Evolutionary conservation across 2,113 vertebrate genomes (phyloP).

Genomic region (Dunckerocampus dactyliophorus): DNA sequence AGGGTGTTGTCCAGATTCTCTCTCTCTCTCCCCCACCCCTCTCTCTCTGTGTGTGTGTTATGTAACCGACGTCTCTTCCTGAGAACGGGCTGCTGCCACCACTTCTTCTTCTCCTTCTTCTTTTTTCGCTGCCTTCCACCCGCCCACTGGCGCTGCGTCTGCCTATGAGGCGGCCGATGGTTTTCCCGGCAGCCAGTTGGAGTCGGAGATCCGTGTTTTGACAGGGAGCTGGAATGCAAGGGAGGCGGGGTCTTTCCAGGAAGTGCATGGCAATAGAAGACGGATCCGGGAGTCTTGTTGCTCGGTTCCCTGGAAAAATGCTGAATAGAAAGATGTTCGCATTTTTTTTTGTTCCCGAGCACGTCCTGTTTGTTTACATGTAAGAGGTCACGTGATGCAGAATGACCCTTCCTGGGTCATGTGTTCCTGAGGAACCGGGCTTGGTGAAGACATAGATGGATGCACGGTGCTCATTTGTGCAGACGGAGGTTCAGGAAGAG

Average conservation of each 20-base stretch:
- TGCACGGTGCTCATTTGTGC: constrained; percentile 1
- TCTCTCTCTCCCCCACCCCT: background rate
- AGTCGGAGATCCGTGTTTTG: constrained; percentile 49
- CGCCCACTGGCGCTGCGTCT: constrained; percentile 26
- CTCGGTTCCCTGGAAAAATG: constrained; percentile 23
- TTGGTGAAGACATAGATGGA: constrained; percentile 40
- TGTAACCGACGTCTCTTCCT: constrained; percentile 55
- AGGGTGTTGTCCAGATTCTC: constrained; percentile 56
- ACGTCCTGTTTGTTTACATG: background rate
- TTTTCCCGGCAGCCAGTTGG: constrained; percentile 47
- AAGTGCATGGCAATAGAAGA: constrained; percentile 55
- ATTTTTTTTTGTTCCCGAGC: background rate
- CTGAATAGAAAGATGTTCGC: background rate
- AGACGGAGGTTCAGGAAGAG: constrained; percentile 31
- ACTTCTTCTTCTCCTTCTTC: constrained; percentile 9
- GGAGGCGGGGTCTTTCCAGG: constrained; percentile 62
- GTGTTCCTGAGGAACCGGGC: constrained; percentile 37
- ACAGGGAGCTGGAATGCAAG: constrained; percentile 47
- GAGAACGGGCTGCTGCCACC: constrained; percentile 47
- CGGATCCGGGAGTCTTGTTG: constrained; percentile 35
- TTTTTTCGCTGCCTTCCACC: constrained; percentile 39
- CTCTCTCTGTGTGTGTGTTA: constrained; percentile 40
- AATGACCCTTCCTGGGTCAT: constrained; percentile 32
- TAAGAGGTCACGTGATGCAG: background rate
- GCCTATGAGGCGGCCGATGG: constrained; percentile 34